phyloP scores from a whole-genome alignment of 37 sponge, comb jelly and placozoan species.

The Geodia barretti region DNA sequence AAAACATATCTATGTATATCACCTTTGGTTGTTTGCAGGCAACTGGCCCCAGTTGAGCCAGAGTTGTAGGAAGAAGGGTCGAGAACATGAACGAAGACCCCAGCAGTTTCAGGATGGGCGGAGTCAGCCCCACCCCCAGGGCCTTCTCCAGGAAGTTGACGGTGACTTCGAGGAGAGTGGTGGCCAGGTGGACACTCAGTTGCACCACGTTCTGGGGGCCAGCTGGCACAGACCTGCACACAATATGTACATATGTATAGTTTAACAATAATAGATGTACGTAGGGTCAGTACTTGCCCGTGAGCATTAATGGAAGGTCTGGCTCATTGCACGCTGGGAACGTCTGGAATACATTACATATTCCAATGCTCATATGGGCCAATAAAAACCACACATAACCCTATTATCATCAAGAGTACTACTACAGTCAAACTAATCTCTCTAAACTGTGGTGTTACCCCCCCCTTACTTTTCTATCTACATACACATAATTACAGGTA shows the following conservation, averaged over 20 bases:
- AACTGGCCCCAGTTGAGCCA: conserved; percentile 85
- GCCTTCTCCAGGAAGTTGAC: conserved; percentile 51
- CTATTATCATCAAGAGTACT: too few relatives aligned
- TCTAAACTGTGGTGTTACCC: too few relatives aligned
- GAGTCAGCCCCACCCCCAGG: conserved; percentile 12
- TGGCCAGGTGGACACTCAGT: conserved; percentile 69
- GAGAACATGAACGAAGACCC: conserved; percentile 79
- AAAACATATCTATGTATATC: background rate
- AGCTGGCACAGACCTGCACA: background rate
- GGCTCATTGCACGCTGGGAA: background rate
- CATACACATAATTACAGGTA: too few relatives aligned
- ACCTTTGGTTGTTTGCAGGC: conserved; percentile 73
- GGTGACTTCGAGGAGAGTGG: conserved; percentile 54
- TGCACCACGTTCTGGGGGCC: conserved; percentile 61
- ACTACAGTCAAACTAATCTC: too few relatives aligned
- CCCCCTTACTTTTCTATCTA: too few relatives aligned
- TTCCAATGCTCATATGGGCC: too few relatives aligned
- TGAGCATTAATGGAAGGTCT: background rate
- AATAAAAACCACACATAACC: too few relatives aligned
- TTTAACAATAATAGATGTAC: background rate
- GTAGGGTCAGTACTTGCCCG: background rate
- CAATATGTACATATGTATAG: background rate
- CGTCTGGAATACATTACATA: too few relatives aligned
- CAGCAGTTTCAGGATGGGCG: conserved; percentile 34
- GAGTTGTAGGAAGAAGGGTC: conserved; percentile 75